Evolutionary conservation across 2,797 vertebrate species (phyloP), one percentile per base, ranked within the genome.

Genomic region (Chelon auratus): DNA sequence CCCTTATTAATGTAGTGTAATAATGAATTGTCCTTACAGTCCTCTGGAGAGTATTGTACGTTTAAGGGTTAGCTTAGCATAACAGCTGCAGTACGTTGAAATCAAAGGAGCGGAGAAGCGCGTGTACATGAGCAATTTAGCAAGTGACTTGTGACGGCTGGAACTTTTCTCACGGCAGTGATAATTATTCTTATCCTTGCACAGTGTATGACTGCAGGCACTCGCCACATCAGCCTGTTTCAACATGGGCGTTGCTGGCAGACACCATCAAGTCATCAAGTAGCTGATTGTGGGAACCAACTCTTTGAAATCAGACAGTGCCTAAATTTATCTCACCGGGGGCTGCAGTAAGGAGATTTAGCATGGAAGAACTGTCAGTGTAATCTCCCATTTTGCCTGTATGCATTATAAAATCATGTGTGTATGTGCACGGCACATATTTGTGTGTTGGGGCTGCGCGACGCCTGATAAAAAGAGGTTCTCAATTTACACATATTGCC

Each of bases 311-410:
- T 72, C 62, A 62, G n/a, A 63, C n/a, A 51, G 78, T 79, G 74
- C 87, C 88, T 92, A 92, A 89, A 90, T 91, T 89, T 90, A 89
- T 93, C 90, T 87, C 64, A 73, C 77, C 37, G 69, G 75, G 71
- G 79, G 82, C 85, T 87, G 84, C 83, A 77, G 81, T 85, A 87
- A 92, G 85, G 68, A 87, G 86, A 90, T 92, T 93, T 90, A 82
- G 75, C 64, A 43, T 82, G 84, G 72, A 85, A 77, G 76, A 86
- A 86, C 87, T 79, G 84, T 77, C 70, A 61, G 72, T 81, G 79
- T 92, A 91, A 92, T 90, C 86, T 91, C 67, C 26, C 50, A 58
- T 77, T 76, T 60, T 81, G 69, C 80, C 54, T 77, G 65, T 81
- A 68, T 73, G 62, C 59, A 66, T 82, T 62, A 59, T 48, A 50